Base-by-base conservation (phyloP, 2,888 invertebrate genomes). In the Calliopum simillimum region DNA sequence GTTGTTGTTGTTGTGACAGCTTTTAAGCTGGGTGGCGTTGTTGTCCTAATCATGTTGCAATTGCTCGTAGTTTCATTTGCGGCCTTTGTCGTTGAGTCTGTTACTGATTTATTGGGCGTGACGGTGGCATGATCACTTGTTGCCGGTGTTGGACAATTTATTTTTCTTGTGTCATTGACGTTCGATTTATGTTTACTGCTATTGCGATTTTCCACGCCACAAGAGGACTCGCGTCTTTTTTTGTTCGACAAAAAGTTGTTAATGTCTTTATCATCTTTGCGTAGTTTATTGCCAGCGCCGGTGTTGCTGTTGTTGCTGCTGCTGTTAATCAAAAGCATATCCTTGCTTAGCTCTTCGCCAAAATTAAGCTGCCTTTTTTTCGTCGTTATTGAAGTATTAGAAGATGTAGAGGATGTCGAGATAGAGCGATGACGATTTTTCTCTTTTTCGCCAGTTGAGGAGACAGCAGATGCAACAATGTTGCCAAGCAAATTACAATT, bases 281-380 rank as follows among this genome's bases (percentile, higher is more conserved):
- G 69, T 19, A 56, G 72, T 51, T 56, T 75, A 64, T 69, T 74
- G 44, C 67, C 71, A 59, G n/a, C n/a, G n/a, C 67, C 72, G 53
- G 66, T 66, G 47, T 33, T 73, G 43, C 70, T 63, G 12, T 55
- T 79, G 64, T 73, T 77, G 63, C 72, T 75, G 12, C 75, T 75
- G 25, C 70, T 75, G n/a, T 79, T 75, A 43, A 81, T 70, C 64
- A 82, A 55, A 68, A 73, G 73, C 69, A 75, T 53, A 69, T 76
- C 76, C 61, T 77, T 77, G 12, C 75, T 77, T 23, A 77, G 65
- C 68, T 83, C 83, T 70, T 88, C 76, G 85, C 82, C 71, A 85
- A 89, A 82, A 86, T 89, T 73, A 81, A 88, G 79, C 86, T 89
- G 70, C 79, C 88, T 49, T 71, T 84, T 85, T 65, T 84, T 85